Percentiles rank a stretch among this genome's conserved stretches.
These are phyloP conservation scores for Hydraecia micacea DNA, from an alignment of 2,888 invertebrate genomes.

Conservation along the genomic window DNA sequence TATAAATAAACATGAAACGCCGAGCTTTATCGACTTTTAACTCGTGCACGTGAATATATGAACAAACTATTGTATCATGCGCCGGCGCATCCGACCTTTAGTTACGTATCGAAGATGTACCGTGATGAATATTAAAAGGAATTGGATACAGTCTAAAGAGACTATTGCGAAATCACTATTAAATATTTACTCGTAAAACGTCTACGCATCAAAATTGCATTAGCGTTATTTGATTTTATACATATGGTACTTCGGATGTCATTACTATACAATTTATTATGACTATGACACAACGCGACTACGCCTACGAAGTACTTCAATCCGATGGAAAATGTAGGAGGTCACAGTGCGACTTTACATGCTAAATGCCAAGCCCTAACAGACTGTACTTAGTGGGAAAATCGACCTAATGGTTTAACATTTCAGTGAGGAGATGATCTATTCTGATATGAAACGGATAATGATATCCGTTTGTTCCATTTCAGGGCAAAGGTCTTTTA, in stretches of 20 bases:
- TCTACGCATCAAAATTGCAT: constrained; percentile 62
- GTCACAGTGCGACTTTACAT: constrained; percentile 31
- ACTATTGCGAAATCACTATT: constrained; percentile 64
- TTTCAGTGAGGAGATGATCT: constrained; percentile 33
- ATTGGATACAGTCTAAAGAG: constrained; percentile 62
- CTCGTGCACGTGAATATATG: constrained; percentile 59
- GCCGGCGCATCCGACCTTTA: constrained; percentile 67
- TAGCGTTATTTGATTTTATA: constrained; percentile 58
- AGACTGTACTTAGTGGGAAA: constrained; percentile 11
- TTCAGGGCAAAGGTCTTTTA: not conserved
- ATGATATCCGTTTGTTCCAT: not conserved
- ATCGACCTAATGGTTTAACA: constrained; percentile 30
- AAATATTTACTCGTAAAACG: constrained; percentile 60
- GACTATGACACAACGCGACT: constrained; percentile 33
- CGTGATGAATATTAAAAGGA: constrained; percentile 70
- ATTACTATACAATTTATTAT: constrained; percentile 55
- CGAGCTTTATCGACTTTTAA: constrained; percentile 44
- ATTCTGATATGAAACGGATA: constrained; percentile 26
- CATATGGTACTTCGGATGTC: constrained; percentile 13
- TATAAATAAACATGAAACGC: constrained; percentile 15
- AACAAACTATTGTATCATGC: constrained; percentile 53
- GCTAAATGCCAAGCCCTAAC: constrained; percentile 44
- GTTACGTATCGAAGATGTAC: constrained; percentile 60
- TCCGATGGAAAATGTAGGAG: constrained; percentile 42
- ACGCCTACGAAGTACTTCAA: constrained; percentile 40